Conservation (phyloP, 1,140 invertebrate genomes). For the Caenorhabditis brenneri region DNA sequence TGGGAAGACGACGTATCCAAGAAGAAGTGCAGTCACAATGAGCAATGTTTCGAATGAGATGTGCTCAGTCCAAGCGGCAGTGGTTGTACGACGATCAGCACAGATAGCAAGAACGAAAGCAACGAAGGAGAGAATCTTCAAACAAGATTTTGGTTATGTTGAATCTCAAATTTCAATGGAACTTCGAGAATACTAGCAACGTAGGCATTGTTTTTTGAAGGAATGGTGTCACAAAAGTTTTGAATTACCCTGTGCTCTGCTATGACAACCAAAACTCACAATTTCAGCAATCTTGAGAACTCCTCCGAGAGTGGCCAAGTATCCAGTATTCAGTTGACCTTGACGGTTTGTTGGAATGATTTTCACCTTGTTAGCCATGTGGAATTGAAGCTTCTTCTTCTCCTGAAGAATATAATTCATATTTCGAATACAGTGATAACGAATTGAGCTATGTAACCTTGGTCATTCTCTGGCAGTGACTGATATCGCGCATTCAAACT, state of each 20-base stretch:
- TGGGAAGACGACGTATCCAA: conserved; percentile 70
- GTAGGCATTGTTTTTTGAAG: too few species aligned
- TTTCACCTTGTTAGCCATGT: conserved; percentile 59
- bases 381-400: conserved; percentile 59
- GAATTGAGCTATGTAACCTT: background rate
- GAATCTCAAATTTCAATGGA: background rate
- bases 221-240: too few species aligned
- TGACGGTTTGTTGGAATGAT: conserved; percentile 67
- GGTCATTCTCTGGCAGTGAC: too few species aligned
- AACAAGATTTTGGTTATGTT: background rate
- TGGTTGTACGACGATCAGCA: conserved; percentile 66
- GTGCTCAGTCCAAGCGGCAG: conserved; percentile 69
- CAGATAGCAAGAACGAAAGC: conserved; percentile 69
- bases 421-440: background rate
- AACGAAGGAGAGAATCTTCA: conserved; percentile 66
- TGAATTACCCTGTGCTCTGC: too few species aligned
- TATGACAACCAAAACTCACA: conserved; percentile 52
- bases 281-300: conserved; percentile 69
- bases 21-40: conserved; percentile 61
- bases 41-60: conserved; percentile 69
- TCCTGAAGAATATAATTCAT: conserved; percentile 10
- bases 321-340: conserved; percentile 68
- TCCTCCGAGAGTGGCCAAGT: conserved; percentile 64
- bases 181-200: background rate
- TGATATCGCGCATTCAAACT: too few species aligned